These are phyloP conservation scores for Pangasius mekongensis DNA, from an alignment of 2,797 vertebrate genomes.

Conservation along the genomic window DNA sequence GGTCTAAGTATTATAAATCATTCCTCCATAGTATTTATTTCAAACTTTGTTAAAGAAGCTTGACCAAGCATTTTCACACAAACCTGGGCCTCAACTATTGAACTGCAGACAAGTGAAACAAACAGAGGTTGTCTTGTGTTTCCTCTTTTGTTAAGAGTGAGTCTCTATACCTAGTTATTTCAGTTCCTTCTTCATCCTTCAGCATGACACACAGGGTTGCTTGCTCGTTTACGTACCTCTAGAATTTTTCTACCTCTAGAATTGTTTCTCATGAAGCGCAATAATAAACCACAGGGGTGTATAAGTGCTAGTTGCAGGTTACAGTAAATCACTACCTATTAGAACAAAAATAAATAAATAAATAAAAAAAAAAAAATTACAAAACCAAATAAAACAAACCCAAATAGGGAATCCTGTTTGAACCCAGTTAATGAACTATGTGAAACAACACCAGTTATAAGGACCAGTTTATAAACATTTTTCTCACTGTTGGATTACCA, in stretches of 20 bases:
- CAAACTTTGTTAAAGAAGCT: slow-evolving; percentile 44
- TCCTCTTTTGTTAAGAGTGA: slow-evolving; percentile 28
- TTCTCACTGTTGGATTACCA: neutral
- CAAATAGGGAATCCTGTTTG: neutral
- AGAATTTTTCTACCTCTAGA: neutral
- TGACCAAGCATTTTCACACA: slow-evolving; percentile 40
- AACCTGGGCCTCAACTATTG: slow-evolving; percentile 24
- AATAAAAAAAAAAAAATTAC: neutral
- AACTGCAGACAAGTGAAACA: slow-evolving; percentile 32
- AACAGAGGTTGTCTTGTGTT: slow-evolving; percentile 33
- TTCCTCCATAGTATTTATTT: slow-evolving; percentile 45
- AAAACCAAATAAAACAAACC: neutral
- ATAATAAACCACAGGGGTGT: neutral
- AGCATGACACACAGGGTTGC: neutral
- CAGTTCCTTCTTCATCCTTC: slow-evolving; percentile 14
- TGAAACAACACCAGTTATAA: neutral
- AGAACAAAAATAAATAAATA: neutral
- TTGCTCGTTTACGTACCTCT: neutral
- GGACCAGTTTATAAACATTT: neutral
- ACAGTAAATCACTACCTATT: neutral
- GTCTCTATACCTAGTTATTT: slow-evolving; percentile 5
- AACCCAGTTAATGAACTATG: neutral
- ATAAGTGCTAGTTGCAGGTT: neutral
- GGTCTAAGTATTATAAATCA: slow-evolving; percentile 54
- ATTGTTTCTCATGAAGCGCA: neutral